Conservation (phyloP, 2,113 vertebrate genomes). For the Motacilla tschutschensis region DNA sequence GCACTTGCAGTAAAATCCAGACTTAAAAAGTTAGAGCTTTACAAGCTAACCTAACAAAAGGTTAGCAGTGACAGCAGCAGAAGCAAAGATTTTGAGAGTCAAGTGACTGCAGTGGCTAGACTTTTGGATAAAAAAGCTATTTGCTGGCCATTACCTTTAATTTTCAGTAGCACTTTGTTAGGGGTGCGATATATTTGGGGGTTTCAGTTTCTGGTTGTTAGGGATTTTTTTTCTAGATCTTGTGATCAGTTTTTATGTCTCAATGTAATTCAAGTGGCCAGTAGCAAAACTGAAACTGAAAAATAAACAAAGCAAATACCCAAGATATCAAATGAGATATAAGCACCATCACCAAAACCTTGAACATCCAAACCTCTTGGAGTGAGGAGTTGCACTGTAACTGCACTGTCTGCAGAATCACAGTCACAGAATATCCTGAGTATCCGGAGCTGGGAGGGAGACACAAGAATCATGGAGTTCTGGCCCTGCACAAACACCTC, state of each 20-base stretch:
- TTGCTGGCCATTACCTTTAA: not conserved
- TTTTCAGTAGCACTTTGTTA: not conserved
- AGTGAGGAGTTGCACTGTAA: not conserved
- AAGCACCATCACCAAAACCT: not conserved
- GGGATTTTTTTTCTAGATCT: not conserved
- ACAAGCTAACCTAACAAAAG: not conserved
- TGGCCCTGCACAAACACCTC: not conserved
- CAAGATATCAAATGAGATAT: not conserved
- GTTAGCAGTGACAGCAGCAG: not conserved
- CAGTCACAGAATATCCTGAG: not conserved
- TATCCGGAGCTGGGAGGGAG: not conserved
- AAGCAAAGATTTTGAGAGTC: not conserved
- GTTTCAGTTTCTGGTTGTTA: not conserved
- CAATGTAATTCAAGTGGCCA: not conserved
- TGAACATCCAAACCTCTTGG: not conserved
- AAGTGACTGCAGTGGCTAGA: not conserved
- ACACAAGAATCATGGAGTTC: not conserved
- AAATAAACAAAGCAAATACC: not conserved
- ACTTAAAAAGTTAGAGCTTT: not conserved
- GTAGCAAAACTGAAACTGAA: not conserved
- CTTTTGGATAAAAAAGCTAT: not conserved
- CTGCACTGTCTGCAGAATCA: not conserved
- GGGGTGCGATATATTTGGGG: not conserved
- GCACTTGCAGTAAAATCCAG: not conserved
- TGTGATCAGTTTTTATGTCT: not conserved